Evolutionary conservation across 1,140 invertebrate genomes (phyloP).

Genomic region (Drusus annulatus): DNA sequence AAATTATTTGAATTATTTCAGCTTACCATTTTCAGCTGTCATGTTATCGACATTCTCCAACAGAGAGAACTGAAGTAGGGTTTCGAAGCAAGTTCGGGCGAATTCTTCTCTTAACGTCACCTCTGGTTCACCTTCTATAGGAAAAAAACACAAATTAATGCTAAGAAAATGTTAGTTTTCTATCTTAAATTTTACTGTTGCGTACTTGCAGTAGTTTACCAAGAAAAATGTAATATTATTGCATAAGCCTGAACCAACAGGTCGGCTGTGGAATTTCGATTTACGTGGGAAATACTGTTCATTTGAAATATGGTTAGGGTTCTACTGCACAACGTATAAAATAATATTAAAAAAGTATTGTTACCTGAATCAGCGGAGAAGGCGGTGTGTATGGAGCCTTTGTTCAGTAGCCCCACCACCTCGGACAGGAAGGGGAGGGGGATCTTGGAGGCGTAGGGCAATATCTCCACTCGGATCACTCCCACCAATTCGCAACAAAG

Average conservation of each 20-base stretch:
- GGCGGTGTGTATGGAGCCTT: constrained; percentile 94
- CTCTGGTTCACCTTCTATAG: constrained; percentile 85
- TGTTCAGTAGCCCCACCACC: constrained; percentile 92
- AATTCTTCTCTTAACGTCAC: constrained; percentile 93
- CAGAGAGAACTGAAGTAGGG: constrained; percentile 93
- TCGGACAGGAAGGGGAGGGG: constrained; percentile 90
- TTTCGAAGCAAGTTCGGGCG: constrained; percentile 96
- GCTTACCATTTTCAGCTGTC: constrained; percentile 55
- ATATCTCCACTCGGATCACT: constrained; percentile 86
- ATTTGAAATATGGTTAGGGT: no score
- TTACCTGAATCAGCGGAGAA: constrained; percentile 75
- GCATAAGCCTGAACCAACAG: no score
- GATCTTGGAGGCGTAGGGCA: constrained; percentile 85
- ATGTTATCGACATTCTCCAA: constrained; percentile 74
- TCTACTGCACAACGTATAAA: no score
- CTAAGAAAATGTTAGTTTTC: no score
- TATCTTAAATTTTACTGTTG: no score
- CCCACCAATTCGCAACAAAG: constrained; percentile 92
- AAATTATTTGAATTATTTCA: no score
- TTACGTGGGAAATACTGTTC: no score
- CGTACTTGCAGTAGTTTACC: no score
- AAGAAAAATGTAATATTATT: no score
- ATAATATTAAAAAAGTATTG: no score
- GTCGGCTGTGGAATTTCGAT: no score
- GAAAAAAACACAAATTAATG: no score